Base-by-base conservation (phyloP, 1,140 invertebrate species). In the Drosophila pallidifrons region DNA sequence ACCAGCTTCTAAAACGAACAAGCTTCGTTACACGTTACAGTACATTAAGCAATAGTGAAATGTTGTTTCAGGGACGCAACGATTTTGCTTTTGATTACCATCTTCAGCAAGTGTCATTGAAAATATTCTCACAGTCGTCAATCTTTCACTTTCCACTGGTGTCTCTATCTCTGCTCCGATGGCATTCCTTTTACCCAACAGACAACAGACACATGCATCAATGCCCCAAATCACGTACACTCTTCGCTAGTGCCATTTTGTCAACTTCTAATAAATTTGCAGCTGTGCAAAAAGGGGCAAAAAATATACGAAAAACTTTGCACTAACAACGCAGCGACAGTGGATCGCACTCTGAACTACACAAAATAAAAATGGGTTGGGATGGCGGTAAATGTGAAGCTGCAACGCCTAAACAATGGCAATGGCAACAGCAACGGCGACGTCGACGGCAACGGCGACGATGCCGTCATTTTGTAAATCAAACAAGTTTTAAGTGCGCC, bases 231-330 rank as follows among this genome's bases (percentile, higher is more conserved):
- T 74, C 71, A 74, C 71, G 65, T 74, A 69, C 65, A 60, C 43
- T 45, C 47, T 32, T 41, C 25, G 49, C 49, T 46, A 49, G 65
- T 43, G 47, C 58, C 75, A 65, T 75, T 74, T 77, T 77, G 65
- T 75, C 71, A 77, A 77, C 71, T 69, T 77, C 71, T 77, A 77
- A 75, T 75, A 77, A 77, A 75, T 75, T 75, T 69, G 64, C 61
- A 49, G 61, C 46, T 64, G 54, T 46, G 49, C 59, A 30, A 5
- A 49, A n/a, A 8, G 28, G 41, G 2, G 3, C 2, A 46, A 46
- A 54, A 75, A 43, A 11, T 25, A 41, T 16, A 5, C 11, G 58
- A 16, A 60, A 63, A 58, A 45, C 35, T 69, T 63, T n/a, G 35
- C 60, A 61, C n/a, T 15, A 61, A 41, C 15, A 61, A 47, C 45